These are phyloP conservation scores for Neotoxoptera formosana DNA, from an alignment of 1,140 invertebrate species.

Conservation along the genomic window DNA sequence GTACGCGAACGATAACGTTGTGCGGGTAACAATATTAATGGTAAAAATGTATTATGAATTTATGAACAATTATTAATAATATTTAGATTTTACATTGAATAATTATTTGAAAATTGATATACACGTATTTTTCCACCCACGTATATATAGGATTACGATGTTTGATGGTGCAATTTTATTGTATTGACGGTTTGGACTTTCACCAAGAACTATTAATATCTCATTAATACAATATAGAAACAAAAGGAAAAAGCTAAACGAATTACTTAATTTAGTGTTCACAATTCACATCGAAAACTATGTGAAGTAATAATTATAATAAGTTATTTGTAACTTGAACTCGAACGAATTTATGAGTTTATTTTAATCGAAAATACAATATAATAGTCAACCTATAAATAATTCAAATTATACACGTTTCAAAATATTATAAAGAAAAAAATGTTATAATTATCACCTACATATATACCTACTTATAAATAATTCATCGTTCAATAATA, in stretches of 20 bases:
- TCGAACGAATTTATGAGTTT: not conserved
- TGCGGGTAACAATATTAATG: not conserved
- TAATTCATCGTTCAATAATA: too few species aligned
- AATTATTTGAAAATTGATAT: not conserved
- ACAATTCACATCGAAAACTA: not conserved
- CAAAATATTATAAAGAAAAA: not conserved
- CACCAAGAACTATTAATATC: constrained; percentile 14
- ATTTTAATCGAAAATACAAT: not conserved
- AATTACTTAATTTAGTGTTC: not conserved
- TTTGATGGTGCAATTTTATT: constrained; percentile 1
- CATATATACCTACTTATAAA: too few species aligned
- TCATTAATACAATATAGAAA: constrained; percentile 22
- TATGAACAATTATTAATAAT: not conserved
- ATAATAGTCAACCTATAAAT: not conserved
- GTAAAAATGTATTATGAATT: not conserved
- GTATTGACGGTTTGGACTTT: constrained; percentile 26
- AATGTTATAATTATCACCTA: not conserved
- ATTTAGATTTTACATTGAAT: not conserved
- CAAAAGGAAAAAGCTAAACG: not conserved
- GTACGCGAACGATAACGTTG: too few species aligned
- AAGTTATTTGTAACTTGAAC: not conserved
- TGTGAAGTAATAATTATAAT: not conserved
- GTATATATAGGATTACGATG: not conserved
- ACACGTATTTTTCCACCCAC: not conserved
- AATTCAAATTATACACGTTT: not conserved